Evolutionary conservation across 2,888 invertebrate genomes (phyloP), one percentile per base, ranked within the genome.

Genomic region (Ophraella communa): DNA sequence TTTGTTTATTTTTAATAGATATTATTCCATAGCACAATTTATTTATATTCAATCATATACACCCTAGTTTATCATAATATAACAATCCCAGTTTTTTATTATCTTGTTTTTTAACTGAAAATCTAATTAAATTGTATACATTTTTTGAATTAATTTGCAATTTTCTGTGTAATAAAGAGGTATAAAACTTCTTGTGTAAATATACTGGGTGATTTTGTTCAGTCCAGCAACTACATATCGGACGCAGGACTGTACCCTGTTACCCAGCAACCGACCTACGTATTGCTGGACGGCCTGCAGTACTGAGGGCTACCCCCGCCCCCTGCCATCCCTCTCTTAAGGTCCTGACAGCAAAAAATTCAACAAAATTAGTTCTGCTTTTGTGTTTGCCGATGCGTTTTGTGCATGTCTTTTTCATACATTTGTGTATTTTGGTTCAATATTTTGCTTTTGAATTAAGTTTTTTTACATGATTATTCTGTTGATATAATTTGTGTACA

Each of bases 281-380:
- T 86, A 80, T 84, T 86, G 84, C 85, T 86, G 84, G 86, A 86
- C 84, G 85, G 85, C 81, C 85, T 86, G 84, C 86, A 86, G 83
- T 86, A 86, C 85, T 86, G 85, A 86, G 85, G 84, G 83, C 84
- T 74, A 77, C 77, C 76, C 73, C 74, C 77, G 71, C 73, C 77
- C 73, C 75, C 69, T 58, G 68, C 62, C 72, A 75, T 76, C 81
- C 80, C 79, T 78, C 77, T 79, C 77, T 79, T 78, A 80, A 81
- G 81, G 80, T 80, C 76, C 75, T 79, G 72, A 68, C 67, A 57
- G 71, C 71, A 71, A 69, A 51, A 45, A 8, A 10, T 21, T 10
- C 10, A 11, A 45, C 11, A 51, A 51, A 51, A 5, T 24, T 69
- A 62, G 42, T 52, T 62, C 57, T 56, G 51, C 65, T 60, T 66